Evolutionary conservation across 2,888 invertebrate species (phyloP), one percentile per base, ranked within the genome.

Genomic region (Oscheius onirici): DNA sequence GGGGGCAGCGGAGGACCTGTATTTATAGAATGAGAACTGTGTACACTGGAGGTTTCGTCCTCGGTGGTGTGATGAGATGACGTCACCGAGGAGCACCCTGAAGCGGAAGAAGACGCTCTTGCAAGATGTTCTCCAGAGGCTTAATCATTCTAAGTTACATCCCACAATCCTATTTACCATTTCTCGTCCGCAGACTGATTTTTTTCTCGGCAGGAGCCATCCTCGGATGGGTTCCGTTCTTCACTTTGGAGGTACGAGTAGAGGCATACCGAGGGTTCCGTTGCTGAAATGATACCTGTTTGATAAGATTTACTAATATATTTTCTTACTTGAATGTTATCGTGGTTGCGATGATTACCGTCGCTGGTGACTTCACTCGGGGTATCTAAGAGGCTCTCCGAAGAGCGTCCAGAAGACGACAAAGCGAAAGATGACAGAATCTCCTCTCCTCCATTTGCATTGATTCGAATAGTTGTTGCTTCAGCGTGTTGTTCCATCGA

Each of bases 61-160:
- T 66, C 66, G 20, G 54, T 52, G 13, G 58, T 41, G 2, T 28
- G 66, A 41, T 66, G 66, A 40, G 66, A 66, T 15, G 66, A 66
- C 3, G 66, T 22, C 66, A 66, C 52, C 10, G 66, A 66, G 20
- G 66, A 66, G 22, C 66, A 66, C 20, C 51, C 66, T 10, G 66
- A 66, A 1, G 66, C 66, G 8, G 66, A 66, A 20, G 66, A 66
- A 11, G 66, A 52, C 8, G 66, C 66, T 24, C 66, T 6, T 43
- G 44, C 46, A 11, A 63, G 10, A 24, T 49, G 60, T 20, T 60
- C 60, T 11, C 43, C 60, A 20, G 60, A 60, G 1, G 28, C 63
- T 63, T n/a, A n/a, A 63, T 28, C 11, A 46, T 46, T 15, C 15
- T 17, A 5, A n/a, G 46, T 41, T 10, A 44, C 17, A 8, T 22